phyloP scores from a whole-genome alignment of 2,797 vertebrate genomes.

The Enteromius thamalakanensis region DNA sequence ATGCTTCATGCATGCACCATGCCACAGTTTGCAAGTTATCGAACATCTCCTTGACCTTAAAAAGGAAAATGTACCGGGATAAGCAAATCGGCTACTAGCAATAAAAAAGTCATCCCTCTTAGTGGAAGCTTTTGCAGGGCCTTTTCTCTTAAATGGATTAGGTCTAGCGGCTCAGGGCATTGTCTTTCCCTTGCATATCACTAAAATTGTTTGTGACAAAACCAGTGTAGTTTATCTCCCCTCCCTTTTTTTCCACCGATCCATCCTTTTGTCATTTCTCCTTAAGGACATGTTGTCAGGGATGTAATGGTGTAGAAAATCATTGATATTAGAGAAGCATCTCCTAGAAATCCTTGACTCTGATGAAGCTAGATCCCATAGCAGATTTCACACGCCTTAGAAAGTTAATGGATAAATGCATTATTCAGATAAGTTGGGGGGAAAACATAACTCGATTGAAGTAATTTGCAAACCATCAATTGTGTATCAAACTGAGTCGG shows the following conservation, averaged over 20 bases:
- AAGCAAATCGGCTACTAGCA: constrained; percentile 4
- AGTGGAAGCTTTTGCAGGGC: not conserved
- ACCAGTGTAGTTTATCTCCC: constrained; percentile 13
- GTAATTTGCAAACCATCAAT: constrained; percentile 45
- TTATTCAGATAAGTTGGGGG: constrained; percentile 31
- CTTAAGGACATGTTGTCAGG: constrained; percentile 29
- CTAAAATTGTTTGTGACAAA: constrained; percentile 29
- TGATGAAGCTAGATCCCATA: constrained; percentile 31
- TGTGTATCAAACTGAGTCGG: constrained; percentile 36
- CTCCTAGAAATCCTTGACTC: constrained; percentile 28
- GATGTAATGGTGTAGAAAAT: constrained; percentile 46
- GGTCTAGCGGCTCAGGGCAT: not conserved
- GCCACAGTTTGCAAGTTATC: constrained; percentile 16
- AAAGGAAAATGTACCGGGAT: not conserved
- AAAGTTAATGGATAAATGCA: constrained; percentile 40
- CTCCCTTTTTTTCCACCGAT: not conserved
- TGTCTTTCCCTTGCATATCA: constrained; percentile 20
- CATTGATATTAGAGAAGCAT: constrained; percentile 33
- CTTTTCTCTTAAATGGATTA: constrained; percentile 42
- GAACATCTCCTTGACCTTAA: constrained; percentile 36
- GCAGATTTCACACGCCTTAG: constrained; percentile 8
- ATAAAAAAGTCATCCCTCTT: constrained; percentile 8
- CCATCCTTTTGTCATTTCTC: constrained; percentile 34
- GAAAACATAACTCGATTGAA: constrained; percentile 36
- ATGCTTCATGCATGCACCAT: constrained; percentile 46